Percentiles rank a stretch among this genome's conserved stretches.
Evolutionary conservation across 2,888 invertebrate species (phyloP).

Genomic region (Pseudoips prasinana): DNA sequence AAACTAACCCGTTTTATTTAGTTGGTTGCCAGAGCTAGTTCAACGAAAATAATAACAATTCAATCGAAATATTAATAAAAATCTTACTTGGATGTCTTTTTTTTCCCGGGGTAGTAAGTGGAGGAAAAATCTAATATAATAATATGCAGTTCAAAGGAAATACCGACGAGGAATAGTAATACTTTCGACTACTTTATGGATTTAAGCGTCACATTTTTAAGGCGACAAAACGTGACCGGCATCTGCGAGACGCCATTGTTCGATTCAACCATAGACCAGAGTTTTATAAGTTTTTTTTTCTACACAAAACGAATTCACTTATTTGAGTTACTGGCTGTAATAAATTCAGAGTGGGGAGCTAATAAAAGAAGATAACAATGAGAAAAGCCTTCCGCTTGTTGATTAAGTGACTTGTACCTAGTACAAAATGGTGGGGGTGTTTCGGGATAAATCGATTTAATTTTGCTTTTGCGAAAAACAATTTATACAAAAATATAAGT

Average conservation of each 20-base stretch:
- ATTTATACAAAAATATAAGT: too few relatives aligned
- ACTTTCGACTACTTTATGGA: slow-evolving; percentile 74
- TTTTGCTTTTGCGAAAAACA: not conserved
- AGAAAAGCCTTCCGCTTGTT: slow-evolving; percentile 56
- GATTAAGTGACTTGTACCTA: slow-evolving; percentile 54
- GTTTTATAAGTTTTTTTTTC: slow-evolving; percentile 54
- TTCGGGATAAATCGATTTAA: not conserved
- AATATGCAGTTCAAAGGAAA: slow-evolving; percentile 69
- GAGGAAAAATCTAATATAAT: slow-evolving; percentile 58
- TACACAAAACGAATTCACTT: slow-evolving; percentile 71
- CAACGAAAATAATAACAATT: too few relatives aligned
- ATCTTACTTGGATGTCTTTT: too few relatives aligned
- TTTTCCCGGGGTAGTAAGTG: too few relatives aligned
- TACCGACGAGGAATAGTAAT: slow-evolving; percentile 70
- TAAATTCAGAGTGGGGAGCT: slow-evolving; percentile 59
- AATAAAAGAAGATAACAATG: slow-evolving; percentile 60
- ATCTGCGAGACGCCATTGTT: slow-evolving; percentile 66
- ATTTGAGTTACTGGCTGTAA: slow-evolving; percentile 67
- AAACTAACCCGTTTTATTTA: too few relatives aligned
- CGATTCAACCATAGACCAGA: slow-evolving; percentile 59
- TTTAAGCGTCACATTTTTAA: slow-evolving; percentile 78
- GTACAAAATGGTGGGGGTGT: slow-evolving; percentile 15
- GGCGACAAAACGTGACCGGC: slow-evolving; percentile 74
- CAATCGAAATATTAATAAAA: too few relatives aligned
- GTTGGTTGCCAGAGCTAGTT: too few relatives aligned